Base-by-base conservation (phyloP, 2,888 invertebrate species). In the Oscheius sp. region DNA sequence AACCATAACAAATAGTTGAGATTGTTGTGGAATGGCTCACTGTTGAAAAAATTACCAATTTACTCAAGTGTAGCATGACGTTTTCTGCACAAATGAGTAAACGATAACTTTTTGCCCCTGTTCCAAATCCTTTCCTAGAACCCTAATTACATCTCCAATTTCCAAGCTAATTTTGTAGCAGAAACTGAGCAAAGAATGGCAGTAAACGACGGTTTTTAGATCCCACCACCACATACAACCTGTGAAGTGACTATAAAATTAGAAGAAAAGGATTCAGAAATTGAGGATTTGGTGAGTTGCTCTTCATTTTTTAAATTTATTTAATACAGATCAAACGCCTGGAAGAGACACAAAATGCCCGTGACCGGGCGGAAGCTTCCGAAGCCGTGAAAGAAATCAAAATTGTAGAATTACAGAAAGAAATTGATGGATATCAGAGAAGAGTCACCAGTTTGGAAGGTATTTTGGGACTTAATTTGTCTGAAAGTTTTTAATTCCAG, bases 321-420 rank as follows among this genome's bases (percentile, higher is more conserved):
- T 29, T n/a, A 27, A 13, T 58, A 52, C 49, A 61, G 61, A 71
- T 61, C 7, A 12, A 18, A n/a, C 21, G 16, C 7, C 46, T 61
- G 6, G 23, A 43, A 1, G 61, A 71, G 21, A 16, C 52, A 16
- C 71, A 56, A 7, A 49, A 49, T 9, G 25, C 27, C 21, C 18
- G 49, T 9, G 59, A 61, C 43, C 59, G 52, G 3, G n/a, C 27
- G 3, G 27, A 21, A 21, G 29, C 71, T 18, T 61, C 71, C 0
- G 71, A 71, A 61, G 59, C 63, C 35, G 35, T 71, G 13, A 71
- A 71, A 61, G 61, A 71, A 9, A 16, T 71, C 5, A 59, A 52
- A 52, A 71, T 71, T 21, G 53, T 63, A 5, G 71, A 71, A 23
- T 23, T 61, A 16, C 61, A 71, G 23, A 12, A 45, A 18, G 49